Evolutionary conservation across 35 echinoderm and acorn worm genomes (phyloP), one percentile per base, ranked within the genome.

Genomic region (Anneissia japonica): DNA sequence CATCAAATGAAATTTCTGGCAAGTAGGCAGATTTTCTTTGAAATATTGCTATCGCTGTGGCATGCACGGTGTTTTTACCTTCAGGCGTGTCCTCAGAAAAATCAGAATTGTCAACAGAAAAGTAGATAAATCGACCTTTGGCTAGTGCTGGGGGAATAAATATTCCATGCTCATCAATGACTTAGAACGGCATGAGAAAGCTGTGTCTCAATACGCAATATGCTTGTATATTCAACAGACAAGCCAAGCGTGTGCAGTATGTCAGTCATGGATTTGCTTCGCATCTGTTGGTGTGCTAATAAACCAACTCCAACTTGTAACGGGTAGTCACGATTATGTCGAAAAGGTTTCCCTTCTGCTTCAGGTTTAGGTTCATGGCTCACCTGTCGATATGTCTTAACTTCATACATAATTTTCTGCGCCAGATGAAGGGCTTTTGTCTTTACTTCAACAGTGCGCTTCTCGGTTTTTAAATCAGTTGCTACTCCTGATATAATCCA

Each of bases 51-150:
- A 41, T 88, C 10, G 87, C 87, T 86, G 87, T 89, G 19, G 87
- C 35, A 89, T 89, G 81, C 26, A 37, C 1, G 14, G 87, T 89
- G 17, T 46, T 11, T 85, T 89, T 89, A 21, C 87, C 81, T 75
- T 89, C 87, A 0, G 87, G 81, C 31, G 81, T 89, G 34, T 89
- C 87, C 55, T 89, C 87, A 73, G 28, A 76, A 34, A 85, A 89
- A 36, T 89, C 81, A 89, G 23, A 31, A 30, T 89, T 89, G 81
- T 89, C 87, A 31, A 85, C 40, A 2, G 87, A 80, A 55, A 89
- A 89, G 55, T 85, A 89, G 16, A 89, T 73, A 31, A 84, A 76
- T 14, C 7, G 4, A 4, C 87, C 87, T n/a, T n/a, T n/a, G n/a
- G n/a, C n/a, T n/a, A n/a, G n/a, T n/a, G n/a, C n/a, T n/a, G n/a